Conservation (phyloP, 2,113 vertebrate species). For the Macaca mulatta region DNA sequence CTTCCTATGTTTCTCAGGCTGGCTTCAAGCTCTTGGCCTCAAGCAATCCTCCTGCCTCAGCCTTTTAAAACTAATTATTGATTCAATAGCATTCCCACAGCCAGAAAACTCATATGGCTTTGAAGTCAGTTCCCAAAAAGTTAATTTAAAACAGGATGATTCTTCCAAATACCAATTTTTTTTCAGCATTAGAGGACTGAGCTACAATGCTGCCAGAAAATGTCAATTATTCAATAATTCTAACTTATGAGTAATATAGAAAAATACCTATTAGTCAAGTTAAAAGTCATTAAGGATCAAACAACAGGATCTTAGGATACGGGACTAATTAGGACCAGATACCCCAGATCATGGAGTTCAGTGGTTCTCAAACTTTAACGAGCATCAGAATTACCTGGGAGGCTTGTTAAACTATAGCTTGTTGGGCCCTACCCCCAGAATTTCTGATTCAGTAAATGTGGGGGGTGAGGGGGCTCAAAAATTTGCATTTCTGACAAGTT, state of each 20-base stretch:
- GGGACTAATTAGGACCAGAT: neutral
- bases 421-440: neutral
- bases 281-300: neutral
- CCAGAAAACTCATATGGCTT: slow-evolving; percentile 59
- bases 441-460: neutral
- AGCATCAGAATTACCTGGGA: neutral
- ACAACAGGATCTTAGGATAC: neutral
- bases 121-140: slow-evolving; percentile 57
- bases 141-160: slow-evolving; percentile 39
- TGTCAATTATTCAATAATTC: slow-evolving; percentile 48
- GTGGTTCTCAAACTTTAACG: neutral
- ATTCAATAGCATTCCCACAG: slow-evolving; percentile 59
- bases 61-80: slow-evolving; percentile 63
- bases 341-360: neutral
- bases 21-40: too few relatives aligned
- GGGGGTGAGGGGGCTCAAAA: neutral
- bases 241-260: slow-evolving; percentile 33
- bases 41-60: too few relatives aligned
- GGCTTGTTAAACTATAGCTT: neutral
- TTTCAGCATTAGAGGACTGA: slow-evolving; percentile 56
- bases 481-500: slow-evolving; percentile 14
- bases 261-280: slow-evolving; percentile 53
- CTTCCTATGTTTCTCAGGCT: too few relatives aligned
- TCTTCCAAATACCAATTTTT: slow-evolving; percentile 53
- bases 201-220: slow-evolving; percentile 56